Percentiles rank a stretch among this genome's conserved stretches.
phyloP scores from a whole-genome alignment of 2,113 vertebrate genomes.

The Panthera uncia region DNA sequence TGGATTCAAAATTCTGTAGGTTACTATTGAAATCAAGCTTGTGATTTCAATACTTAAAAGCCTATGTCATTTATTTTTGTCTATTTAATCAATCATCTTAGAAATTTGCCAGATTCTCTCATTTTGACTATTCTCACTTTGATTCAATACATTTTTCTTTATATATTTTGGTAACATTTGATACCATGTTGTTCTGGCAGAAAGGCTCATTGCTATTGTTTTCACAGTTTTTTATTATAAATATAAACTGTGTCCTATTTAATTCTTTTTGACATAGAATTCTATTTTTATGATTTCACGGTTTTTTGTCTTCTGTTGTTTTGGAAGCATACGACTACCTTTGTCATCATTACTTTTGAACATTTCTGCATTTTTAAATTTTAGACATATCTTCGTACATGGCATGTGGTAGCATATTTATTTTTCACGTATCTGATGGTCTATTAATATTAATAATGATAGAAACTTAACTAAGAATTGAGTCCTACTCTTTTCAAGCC shows the following conservation, averaged over 20 bases:
- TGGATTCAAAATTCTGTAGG: neutral
- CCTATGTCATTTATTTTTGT: neutral
- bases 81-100: neutral
- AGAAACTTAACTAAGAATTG: neutral
- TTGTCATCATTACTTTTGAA: neutral
- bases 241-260: neutral
- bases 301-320: neutral
- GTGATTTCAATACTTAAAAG: neutral
- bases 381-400: neutral
- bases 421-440: neutral
- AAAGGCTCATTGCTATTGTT: neutral
- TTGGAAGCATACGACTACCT: neutral
- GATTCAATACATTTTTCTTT: neutral
- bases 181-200: neutral
- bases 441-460: neutral
- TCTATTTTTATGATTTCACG: neutral
- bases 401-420: neutral
- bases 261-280: neutral
- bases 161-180: neutral
- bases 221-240: neutral
- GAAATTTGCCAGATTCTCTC: neutral
- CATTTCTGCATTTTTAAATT: neutral
- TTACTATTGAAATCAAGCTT: neutral
- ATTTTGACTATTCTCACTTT: neutral
- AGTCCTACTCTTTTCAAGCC: neutral